Evolutionary conservation across 2,888 invertebrate species (phyloP).

Genomic region (Prostheceraeus crozeri): DNA sequence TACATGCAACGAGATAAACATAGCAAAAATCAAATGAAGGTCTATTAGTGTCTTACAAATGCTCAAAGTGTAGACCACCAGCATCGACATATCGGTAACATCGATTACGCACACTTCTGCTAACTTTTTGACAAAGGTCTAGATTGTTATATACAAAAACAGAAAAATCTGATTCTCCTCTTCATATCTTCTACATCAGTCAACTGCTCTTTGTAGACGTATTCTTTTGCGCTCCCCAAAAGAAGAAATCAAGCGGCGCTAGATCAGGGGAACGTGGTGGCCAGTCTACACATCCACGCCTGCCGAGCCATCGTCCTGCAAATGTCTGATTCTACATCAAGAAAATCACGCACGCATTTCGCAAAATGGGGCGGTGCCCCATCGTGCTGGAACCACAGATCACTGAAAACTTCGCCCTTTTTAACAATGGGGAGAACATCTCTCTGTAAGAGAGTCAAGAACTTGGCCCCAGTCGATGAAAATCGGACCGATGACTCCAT

Average conservation of each 20-base stretch:
- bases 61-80: no score
- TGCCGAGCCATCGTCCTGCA: conserved; percentile 8
- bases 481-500: conserved; percentile 12
- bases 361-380: conserved; percentile 22
- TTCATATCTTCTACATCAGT: conserved; percentile 6
- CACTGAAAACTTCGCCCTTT: not conserved
- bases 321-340: conserved; percentile 27
- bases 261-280: not conserved
- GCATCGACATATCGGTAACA: no score
- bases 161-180: conserved; percentile 13
- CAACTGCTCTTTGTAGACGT: conserved; percentile 21
- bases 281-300: no score
- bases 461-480: conserved; percentile 26
- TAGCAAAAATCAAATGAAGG: no score
- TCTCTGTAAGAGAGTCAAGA: conserved; percentile 3
- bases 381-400: conserved; percentile 23
- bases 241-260: not conserved
- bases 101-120: no score
- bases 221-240: conserved; percentile 16
- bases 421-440: conserved; percentile 5
- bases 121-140: no score
- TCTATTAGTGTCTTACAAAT: no score
- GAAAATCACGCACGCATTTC: conserved; percentile 1
- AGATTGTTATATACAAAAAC: no score
- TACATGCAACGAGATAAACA: no score